Percentiles rank a stretch among this genome's conserved stretches.
Evolutionary conservation across 1,140 invertebrate species (phyloP).

Genomic region (Acromyrmex heyeri): DNA sequence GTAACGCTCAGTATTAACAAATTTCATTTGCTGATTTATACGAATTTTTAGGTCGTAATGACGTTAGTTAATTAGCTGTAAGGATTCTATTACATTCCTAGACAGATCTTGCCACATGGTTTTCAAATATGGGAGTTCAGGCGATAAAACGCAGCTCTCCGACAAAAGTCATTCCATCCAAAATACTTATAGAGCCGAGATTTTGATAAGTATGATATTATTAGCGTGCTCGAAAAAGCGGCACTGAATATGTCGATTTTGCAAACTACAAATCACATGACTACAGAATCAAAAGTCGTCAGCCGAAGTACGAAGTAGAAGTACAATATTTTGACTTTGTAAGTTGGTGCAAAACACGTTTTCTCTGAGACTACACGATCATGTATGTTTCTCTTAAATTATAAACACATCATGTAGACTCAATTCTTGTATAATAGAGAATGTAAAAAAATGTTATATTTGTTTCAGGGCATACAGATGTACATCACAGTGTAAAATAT

Average conservation of each 20-base stretch:
- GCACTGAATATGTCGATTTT: conserved; percentile 28
- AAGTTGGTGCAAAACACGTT: conserved; percentile 41
- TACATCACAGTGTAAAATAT: conserved; percentile 76
- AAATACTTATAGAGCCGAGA: conserved; percentile 57
- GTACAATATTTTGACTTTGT: conserved; percentile 4
- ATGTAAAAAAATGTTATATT: conserved; percentile 72
- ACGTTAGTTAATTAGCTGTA: conserved; percentile 22
- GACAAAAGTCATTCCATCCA: conserved; percentile 74
- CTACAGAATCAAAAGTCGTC: conserved; percentile 33
- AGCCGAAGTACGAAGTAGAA: conserved; percentile 27
- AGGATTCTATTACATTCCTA: conserved; percentile 63
- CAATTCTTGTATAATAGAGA: conserved; percentile 70
- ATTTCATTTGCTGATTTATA: conserved; percentile 53
- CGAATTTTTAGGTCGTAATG: conserved; percentile 29
- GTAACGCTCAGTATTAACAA: conserved; percentile 69
- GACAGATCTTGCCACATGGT: conserved; percentile 63
- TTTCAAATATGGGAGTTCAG: conserved; percentile 45
- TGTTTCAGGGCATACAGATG: conserved; percentile 66
- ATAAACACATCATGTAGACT: conserved; percentile 62
- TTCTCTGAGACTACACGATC: conserved; percentile 27
- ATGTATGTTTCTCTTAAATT: conserved; percentile 46
- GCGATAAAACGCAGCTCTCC: conserved; percentile 59
- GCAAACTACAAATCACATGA: conserved; percentile 7
- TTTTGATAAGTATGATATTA: conserved; percentile 58
- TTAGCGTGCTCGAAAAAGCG: conserved; percentile 51